Evolutionary conservation across 1,140 invertebrate genomes (phyloP).

Genomic region (Bicyclus anynana): DNA sequence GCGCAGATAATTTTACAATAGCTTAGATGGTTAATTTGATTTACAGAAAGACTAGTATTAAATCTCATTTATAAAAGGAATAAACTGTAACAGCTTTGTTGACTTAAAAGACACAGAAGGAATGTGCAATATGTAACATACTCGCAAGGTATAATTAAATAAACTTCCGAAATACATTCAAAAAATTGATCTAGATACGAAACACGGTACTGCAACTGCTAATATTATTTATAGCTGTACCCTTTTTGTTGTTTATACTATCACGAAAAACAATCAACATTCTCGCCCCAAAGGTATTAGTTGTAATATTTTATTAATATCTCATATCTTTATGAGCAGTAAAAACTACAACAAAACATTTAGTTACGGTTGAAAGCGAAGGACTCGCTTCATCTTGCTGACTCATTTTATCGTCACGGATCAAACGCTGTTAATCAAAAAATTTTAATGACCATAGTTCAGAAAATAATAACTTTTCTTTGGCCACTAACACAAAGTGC

Average conservation of each 20-base stretch:
- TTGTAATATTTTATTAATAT: conserved; percentile 51
- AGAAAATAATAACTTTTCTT: conserved; percentile 75
- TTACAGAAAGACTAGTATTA: too few species aligned
- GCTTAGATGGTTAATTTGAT: too few species aligned
- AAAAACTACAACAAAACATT: conserved; percentile 65
- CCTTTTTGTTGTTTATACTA: not conserved
- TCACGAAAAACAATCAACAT: not conserved
- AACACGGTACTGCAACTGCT: too few species aligned
- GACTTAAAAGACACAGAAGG: too few species aligned
- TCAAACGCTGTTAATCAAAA: conserved; percentile 75
- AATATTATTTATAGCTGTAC: too few species aligned
- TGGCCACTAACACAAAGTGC: conserved; percentile 43
- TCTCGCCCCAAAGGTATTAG: not conserved
- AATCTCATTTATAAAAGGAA: too few species aligned
- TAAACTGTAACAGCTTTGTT: too few species aligned
- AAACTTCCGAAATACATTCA: too few species aligned
- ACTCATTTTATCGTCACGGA: conserved; percentile 71
- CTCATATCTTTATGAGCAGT: conserved; percentile 58
- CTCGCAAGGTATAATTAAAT: too few species aligned
- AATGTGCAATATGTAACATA: too few species aligned
- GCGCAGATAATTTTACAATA: not conserved
- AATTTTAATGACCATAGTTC: conserved; percentile 77
- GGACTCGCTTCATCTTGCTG: conserved; percentile 58
- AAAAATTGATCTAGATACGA: too few species aligned
- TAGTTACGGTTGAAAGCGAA: conserved; percentile 64